These are phyloP conservation scores for Diplodus sargus DNA, from an alignment of 2,797 vertebrate genomes.

Conservation along the genomic window DNA sequence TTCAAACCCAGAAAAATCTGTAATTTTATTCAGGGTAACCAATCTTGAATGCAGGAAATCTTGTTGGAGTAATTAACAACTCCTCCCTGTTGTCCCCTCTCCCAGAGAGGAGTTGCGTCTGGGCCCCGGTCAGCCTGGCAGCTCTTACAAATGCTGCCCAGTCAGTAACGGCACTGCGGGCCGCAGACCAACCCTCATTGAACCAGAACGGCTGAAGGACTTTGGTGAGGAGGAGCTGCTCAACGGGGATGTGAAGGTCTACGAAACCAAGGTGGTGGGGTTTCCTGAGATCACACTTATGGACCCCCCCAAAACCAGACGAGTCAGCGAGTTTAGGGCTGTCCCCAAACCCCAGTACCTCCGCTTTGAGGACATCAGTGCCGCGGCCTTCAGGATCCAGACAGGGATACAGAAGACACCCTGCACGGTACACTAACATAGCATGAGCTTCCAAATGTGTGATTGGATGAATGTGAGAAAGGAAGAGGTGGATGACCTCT, in stretches of 20 bases:
- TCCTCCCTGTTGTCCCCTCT: not conserved
- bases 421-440: constrained; percentile 85
- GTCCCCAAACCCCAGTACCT: constrained; percentile 82
- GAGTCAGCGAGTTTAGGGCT: constrained; percentile 69
- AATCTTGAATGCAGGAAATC: not conserved
- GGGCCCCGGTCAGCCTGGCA: constrained; percentile 68
- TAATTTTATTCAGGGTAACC: too few species aligned
- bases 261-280: constrained; percentile 80
- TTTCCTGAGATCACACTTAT: constrained; percentile 79
- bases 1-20: too few species aligned
- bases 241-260: constrained; percentile 86
- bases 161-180: constrained; percentile 80
- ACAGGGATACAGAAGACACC: constrained; percentile 90
- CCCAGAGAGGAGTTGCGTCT: constrained; percentile 82
- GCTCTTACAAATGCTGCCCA: constrained; percentile 62
- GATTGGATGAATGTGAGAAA: not conserved
- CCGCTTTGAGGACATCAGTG: constrained; percentile 92
- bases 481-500: constrained; percentile 2
- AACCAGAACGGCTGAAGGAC: constrained; percentile 91
- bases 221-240: constrained; percentile 91
- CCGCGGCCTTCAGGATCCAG: constrained; percentile 92
- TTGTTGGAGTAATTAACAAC: not conserved
- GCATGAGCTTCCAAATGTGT: too few species aligned
- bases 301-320: constrained; percentile 80
- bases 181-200: constrained; percentile 84